A percentile compares a stretch with the other conserved stretches of the same genome.
Evolutionary conservation across 2,113 vertebrate genomes (phyloP).

Genomic region (Paramisgurnus dabryanus): DNA sequence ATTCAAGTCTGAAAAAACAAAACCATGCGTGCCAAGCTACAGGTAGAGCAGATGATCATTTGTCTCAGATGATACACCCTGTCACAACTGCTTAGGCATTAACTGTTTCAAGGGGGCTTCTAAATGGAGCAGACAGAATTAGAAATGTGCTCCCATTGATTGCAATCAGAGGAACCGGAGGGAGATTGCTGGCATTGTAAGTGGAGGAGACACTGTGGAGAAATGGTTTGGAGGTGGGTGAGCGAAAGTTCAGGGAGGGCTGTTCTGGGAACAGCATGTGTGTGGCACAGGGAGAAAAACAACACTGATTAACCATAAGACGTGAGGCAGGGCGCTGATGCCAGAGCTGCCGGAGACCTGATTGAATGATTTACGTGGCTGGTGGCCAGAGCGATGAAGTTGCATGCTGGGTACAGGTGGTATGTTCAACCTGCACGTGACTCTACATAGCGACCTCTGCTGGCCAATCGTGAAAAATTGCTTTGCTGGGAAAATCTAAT

Average conservation of each 20-base stretch:
- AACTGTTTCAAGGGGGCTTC: constrained; percentile 46
- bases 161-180: constrained; percentile 59
- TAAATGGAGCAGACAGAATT: constrained; percentile 55
- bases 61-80: constrained; percentile 51
- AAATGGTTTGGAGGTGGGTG: constrained; percentile 47
- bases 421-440: not conserved
- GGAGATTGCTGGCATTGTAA: constrained; percentile 44
- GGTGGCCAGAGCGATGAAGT: constrained; percentile 46
- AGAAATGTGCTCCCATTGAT: constrained; percentile 59
- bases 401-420: constrained; percentile 52
- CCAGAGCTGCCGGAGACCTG: constrained; percentile 45
- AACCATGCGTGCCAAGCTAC: constrained; percentile 4
- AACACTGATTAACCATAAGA: constrained; percentile 57
- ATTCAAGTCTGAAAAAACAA: not conserved
- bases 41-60: constrained; percentile 44
- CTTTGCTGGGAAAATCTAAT: too few species aligned
- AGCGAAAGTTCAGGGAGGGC: not conserved
- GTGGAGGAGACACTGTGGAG: constrained; percentile 50
- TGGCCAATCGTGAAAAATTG: constrained; percentile 28
- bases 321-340: constrained; percentile 50
- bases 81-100: constrained; percentile 55
- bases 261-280: constrained; percentile 19
- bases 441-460: constrained; percentile 41
- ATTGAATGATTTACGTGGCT: constrained; percentile 59
- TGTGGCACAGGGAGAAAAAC: constrained; percentile 36